Percentiles rank a stretch among this genome's conserved stretches.
Evolutionary conservation across 2,113 vertebrate species (phyloP).

Genomic region (Ailuropoda melanoleuca): DNA sequence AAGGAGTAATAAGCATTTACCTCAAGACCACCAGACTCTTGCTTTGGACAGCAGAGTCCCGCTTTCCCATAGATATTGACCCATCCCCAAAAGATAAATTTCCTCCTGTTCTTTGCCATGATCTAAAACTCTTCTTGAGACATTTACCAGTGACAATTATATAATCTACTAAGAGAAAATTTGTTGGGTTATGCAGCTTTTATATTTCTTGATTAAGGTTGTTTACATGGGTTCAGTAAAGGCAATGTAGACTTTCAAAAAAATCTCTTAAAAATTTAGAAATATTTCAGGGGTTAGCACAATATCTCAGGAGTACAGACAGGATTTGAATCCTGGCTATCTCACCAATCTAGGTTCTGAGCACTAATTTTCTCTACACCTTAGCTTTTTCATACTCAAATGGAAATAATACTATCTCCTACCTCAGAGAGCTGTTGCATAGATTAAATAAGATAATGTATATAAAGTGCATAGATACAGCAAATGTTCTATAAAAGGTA

Average conservation of each 20-base stretch:
- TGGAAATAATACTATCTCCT: neutral
- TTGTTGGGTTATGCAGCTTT: neutral
- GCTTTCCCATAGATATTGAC: neutral
- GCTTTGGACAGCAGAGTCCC: neutral
- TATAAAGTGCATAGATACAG: neutral
- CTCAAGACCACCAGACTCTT: neutral
- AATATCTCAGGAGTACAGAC: neutral
- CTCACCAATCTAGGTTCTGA: neutral
- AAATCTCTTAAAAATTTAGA: neutral
- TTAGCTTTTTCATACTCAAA: neutral
- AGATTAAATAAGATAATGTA: neutral
- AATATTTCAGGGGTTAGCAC: neutral
- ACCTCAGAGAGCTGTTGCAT: neutral
- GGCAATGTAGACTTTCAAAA: neutral
- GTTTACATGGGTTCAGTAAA: neutral
- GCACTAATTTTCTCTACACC: neutral
- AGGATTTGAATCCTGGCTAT: neutral
- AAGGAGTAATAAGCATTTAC: neutral
- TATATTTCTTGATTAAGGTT: neutral
- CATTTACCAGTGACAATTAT: neutral
- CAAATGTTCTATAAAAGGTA: constrained; percentile 1
- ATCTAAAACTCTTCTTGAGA: neutral
- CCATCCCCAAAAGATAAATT: neutral
- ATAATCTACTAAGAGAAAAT: neutral
- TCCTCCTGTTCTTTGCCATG: neutral